A percentile compares a stretch with the other conserved stretches of the same genome.
Conservation (phyloP, 2,113 vertebrate species). For the Podilymbus podiceps region DNA sequence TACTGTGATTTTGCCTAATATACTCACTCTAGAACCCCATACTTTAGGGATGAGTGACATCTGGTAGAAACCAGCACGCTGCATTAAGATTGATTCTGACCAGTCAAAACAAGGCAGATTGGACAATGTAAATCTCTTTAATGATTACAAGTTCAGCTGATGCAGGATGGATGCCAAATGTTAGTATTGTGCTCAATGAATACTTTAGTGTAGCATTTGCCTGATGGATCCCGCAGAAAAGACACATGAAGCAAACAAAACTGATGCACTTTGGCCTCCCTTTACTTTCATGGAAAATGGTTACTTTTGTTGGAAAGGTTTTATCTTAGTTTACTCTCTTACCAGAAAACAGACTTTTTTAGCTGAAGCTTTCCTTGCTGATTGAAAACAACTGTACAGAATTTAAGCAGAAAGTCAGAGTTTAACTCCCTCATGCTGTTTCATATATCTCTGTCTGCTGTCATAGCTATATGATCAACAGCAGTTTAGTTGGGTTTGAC, state of each 20-base stretch:
- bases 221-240: neutral
- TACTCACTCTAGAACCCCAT: neutral
- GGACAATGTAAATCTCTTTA: neutral
- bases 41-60: neutral
- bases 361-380: neutral
- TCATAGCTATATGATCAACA: neutral
- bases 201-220: neutral
- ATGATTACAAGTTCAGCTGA: slow-evolving; percentile 25
- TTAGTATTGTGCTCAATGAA: neutral
- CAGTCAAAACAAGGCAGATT: slow-evolving; percentile 12
- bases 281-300: neutral
- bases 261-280: neutral
- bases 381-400: neutral
- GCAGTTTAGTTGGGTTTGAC: neutral
- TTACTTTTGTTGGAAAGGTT: slow-evolving; percentile 1
- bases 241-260: slow-evolving; percentile 5
- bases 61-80: neutral
- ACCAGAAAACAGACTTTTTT: neutral
- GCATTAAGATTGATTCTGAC: neutral
- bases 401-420: neutral
- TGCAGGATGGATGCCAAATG: slow-evolving; percentile 22
- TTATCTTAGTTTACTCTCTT: slow-evolving; percentile 30
- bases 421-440: neutral
- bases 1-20: neutral
- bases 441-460: neutral